These are phyloP conservation scores for Drosophila affinis DNA, from an alignment of 2,888 invertebrate species.

Conservation along the genomic window DNA sequence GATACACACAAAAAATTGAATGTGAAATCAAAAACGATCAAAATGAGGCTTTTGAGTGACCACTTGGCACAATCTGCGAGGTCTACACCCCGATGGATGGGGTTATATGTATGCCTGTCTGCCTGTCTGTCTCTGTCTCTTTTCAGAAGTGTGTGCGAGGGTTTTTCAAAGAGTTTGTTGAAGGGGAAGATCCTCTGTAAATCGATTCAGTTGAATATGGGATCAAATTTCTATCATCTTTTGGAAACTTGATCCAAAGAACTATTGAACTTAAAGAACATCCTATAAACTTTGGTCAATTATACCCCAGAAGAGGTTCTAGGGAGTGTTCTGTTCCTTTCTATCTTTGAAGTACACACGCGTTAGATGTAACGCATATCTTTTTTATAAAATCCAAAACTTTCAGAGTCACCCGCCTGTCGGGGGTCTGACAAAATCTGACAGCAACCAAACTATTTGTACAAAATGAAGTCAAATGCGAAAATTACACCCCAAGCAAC, in stretches of 20 bases:
- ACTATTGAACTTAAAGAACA: neutral
- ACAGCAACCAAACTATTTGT: constrained; percentile 42
- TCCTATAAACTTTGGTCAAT: too few species aligned
- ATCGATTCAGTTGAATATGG: neutral
- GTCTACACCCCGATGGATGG: constrained; percentile 50
- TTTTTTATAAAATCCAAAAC: neutral
- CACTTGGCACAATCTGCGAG: constrained; percentile 70
- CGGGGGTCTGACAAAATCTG: constrained; percentile 28
- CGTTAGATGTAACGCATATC: too few species aligned
- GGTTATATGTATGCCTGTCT: constrained; percentile 19
- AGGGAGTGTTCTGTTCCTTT: neutral
- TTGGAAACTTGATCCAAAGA: too few species aligned
- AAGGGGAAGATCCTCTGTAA: neutral
- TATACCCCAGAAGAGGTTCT: too few species aligned
- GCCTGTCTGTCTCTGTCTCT: constrained; percentile 38
- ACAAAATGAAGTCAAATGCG: constrained; percentile 75
- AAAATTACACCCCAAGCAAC: constrained; percentile 79
- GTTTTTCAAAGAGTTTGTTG: constrained; percentile 9
- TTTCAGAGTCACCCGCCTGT: constrained; percentile 6
- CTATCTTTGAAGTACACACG: too few species aligned
- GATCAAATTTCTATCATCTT: neutral
- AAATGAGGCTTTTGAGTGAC: constrained; percentile 71
- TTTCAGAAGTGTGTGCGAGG: constrained; percentile 15
- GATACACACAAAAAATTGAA: constrained; percentile 56
- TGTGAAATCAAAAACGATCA: constrained; percentile 59